Evolutionary conservation across 1,140 invertebrate genomes (phyloP), one percentile per base, ranked within the genome.

Genomic region (Dryas iulia): DNA sequence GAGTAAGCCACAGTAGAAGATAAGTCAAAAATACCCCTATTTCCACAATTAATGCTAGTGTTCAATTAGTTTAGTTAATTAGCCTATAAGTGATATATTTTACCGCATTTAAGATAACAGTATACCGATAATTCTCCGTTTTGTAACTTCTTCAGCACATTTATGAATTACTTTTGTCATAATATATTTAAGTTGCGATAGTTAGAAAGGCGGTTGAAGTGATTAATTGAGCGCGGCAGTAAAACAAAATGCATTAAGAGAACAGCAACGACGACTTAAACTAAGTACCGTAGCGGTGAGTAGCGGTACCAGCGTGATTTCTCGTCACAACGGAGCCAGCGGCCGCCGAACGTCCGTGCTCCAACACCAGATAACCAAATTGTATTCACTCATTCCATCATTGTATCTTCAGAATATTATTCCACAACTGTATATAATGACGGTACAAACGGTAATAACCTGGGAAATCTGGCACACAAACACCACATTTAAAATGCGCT

Each of bases 401-500:
- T 74, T 62, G 59, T 69, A 72, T 63, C 70, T 77, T 74, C 73
- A 82, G 80, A 84, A 82, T 81, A 83, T 47, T 21, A 80, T 79
- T 81, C 78, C 78, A 82, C 86, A 88, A 88, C 86, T 88, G 84
- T 87, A 87, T 77, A 73, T 87, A 90, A 90, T 87, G 87, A 84
- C 78, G 74, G 70, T 77, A 77, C 71, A 64, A 81, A 87, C 80
- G 79, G 80, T 83, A 86, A 87, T 78, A 83, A 79, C 82, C 85
- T 89, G 89, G 79, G 86, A 91, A 76, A 90, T 81, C 76, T 77
- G 75, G 77, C 77, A 76, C 75, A 73, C 77, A 80, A 81, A 80
- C 83, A 79, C 78, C 69, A 77, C 79, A 73, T 84, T 83, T 82
- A 83, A 79, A 81, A 79, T 74, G 79, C 71, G 78, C 72, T 72